A percentile compares a stretch with the other conserved stretches of the same genome.
phyloP scores from a whole-genome alignment of 1,140 invertebrate genomes.

The Drosophila busckii region DNA sequence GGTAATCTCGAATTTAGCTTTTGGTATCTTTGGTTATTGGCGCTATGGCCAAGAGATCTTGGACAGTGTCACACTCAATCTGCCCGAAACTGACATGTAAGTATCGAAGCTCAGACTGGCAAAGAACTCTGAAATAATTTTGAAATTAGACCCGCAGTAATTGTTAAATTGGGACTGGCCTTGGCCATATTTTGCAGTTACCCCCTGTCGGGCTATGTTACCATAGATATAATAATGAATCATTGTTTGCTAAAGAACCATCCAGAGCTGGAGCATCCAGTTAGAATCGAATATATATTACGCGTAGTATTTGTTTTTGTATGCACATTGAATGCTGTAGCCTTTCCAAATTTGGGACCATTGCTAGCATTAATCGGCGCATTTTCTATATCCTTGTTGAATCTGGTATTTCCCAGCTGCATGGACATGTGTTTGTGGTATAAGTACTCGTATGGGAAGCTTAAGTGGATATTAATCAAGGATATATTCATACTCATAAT shows the following conservation, averaged over 20 bases:
- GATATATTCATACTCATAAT: constrained; percentile 16
- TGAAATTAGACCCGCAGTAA: constrained; percentile 14
- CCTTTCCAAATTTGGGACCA: constrained; percentile 43
- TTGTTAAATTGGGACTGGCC: constrained; percentile 17
- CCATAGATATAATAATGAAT: constrained; percentile 33
- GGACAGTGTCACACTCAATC: constrained; percentile 26
- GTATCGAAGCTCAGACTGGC: too few relatives aligned
- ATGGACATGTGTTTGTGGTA: constrained; percentile 39
- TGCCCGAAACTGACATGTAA: constrained; percentile 32
- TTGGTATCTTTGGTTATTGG: constrained; percentile 46
- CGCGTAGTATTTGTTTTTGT: constrained; percentile 3
- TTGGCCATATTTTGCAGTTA: constrained; percentile 28
- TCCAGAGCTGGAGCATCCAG: constrained; percentile 1
- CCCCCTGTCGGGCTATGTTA: constrained; percentile 41
- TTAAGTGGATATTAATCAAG: constrained; percentile 36
- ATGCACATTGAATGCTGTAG: constrained; percentile 22
- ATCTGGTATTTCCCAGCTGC: constrained; percentile 37
- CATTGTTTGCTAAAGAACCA: constrained; percentile 10
- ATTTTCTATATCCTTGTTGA: constrained; percentile 41
- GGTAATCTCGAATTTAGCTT: neutral
- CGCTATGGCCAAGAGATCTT: constrained; percentile 1
- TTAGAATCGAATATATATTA: constrained; percentile 7
- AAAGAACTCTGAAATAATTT: too few relatives aligned
- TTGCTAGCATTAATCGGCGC: constrained; percentile 37
- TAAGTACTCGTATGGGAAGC: constrained; percentile 18